A percentile compares a stretch with the other conserved stretches of the same genome.
These are phyloP conservation scores for Odontomyia ornata DNA, from an alignment of 2,888 invertebrate genomes.

Conservation along the genomic window DNA sequence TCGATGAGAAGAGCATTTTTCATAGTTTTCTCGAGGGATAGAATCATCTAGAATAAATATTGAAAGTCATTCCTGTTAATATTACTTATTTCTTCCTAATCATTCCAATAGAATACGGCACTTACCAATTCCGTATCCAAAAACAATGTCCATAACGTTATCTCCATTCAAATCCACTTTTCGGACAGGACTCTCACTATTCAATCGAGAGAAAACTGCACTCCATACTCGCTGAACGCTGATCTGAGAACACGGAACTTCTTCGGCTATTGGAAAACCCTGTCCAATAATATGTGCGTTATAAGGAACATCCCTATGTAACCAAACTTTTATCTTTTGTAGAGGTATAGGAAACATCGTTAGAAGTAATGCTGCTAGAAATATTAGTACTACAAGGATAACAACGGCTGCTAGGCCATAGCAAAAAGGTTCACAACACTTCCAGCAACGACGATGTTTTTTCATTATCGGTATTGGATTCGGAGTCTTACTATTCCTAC, in stretches of 20 bases:
- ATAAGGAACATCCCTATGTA: conserved; percentile 54
- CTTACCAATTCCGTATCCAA: conserved; percentile 80
- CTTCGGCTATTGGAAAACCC: conserved; percentile 58
- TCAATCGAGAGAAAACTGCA: conserved; percentile 73
- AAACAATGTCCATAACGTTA: conserved; percentile 74
- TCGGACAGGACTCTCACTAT: conserved; percentile 78
- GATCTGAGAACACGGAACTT: conserved; percentile 63
- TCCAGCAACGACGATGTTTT: conserved; percentile 66
- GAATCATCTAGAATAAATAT: conserved; percentile 57
- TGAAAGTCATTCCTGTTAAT: background rate
- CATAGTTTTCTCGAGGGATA: conserved; percentile 67
- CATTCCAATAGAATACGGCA: too few relatives aligned
- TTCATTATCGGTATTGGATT: conserved; percentile 67
- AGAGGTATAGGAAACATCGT: conserved; percentile 73
- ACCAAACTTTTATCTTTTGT: conserved; percentile 70
- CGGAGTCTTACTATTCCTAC: conserved; percentile 66
- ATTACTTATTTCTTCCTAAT: background rate
- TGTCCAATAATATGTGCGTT: conserved; percentile 42
- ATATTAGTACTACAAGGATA: conserved; percentile 70
- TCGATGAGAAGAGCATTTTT: conserved; percentile 70
- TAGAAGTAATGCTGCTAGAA: conserved; percentile 71
- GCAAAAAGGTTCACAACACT: conserved; percentile 72
- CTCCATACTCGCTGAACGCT: conserved; percentile 70
- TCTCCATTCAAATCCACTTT: conserved; percentile 77
- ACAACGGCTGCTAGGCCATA: conserved; percentile 71